Evolutionary conservation across 1,140 invertebrate species (phyloP), one percentile per base, ranked within the genome.

Genomic region (Trichonephila clavipes): DNA sequence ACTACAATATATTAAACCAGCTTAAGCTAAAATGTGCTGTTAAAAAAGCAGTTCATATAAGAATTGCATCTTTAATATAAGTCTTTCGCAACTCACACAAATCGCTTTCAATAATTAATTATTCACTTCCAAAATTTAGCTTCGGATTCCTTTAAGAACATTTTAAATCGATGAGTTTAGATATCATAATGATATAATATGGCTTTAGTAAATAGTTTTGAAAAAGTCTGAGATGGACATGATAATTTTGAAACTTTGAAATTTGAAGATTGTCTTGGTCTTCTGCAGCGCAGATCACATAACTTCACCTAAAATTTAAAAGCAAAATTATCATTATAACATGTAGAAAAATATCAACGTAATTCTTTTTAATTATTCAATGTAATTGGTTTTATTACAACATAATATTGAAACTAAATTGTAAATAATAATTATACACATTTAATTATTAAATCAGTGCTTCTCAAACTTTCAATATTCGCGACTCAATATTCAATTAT

Each of bases 161-260:
- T 62, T 18, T 62, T 62, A 62, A 62, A 19, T 21, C 21, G 16
- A 5, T 62, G 12, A 19, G 12, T 18, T n/a, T 24, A 69, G 28
- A 14, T 24, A n/a, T 69, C 61, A 69, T 24, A n/a, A 12, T 24
- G n/a, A 24, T 77, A 18, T 34, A 77, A 34, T 34, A 28, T 2
- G n/a, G n/a, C 16, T 77, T 40, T 40, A 77, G 24, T 34, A 34
- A 16, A 28, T 18, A 77, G 16, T 34, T 77, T 28, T 19, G 69
- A 6, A 34, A 16, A 77, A 18, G 28, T 77, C 28, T 77, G n/a
- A n/a, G 69, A 77, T 34, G 69, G 69, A 77, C 69, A 77, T 18
- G 28, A 16, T 28, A 19, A 77, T 77, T 77, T 77, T 24, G 69
- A 40, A 40, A 77, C 69, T 77, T 77, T 77, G 69, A 77, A 77